Evolutionary conservation across 2,797 vertebrate genomes (phyloP), one percentile per base, ranked within the genome.

Genomic region (Diplodus puntazzo): DNA sequence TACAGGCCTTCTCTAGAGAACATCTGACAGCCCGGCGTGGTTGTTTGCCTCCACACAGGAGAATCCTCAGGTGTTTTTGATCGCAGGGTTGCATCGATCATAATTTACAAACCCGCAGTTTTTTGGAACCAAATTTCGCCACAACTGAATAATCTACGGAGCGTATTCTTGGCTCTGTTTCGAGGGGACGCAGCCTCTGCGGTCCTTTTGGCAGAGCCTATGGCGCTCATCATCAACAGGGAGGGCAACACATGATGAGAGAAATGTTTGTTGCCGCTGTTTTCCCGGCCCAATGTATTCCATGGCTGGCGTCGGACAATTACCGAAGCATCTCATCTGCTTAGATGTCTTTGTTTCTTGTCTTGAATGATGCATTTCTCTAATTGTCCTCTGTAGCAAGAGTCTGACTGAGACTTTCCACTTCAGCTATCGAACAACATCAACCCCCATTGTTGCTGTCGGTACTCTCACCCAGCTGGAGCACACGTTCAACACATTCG

Each of bases 241-340:
- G 80, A 84, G 65, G 74, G 75, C 62, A 79, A 66, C 68, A 60
- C 42, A 61, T 17, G 39, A 74, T 53, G 62, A 79, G 71, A 77
- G 63, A 87, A 79, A 82, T 23, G 54, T 80, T 85, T 83, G 75
- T 68, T 76, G 68, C 75, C 64, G 64, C 79, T 67, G 71, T 88
- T 88, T 81, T 72, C 63, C n/a, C 5, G 1, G 43, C 54, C 69
- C 53, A 27, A 74, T 83, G 64, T 80, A 62, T 81, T 87, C 82
- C 75, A 83, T 64, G 34, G 77, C 77, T 84, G 68, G 75, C 79
- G 69, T 84, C 30, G 45, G 43, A 76, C 69, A 70, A 78, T 82
- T 79, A 85, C 54, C 53, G 73, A 87, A 69, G 75, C 82, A 62
- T 85, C 79, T 81, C 72, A 81, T 78, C 75, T 64, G 7, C 77